Evolutionary conservation across 2,113 vertebrate genomes (phyloP).

Genomic region (Eudorcas thomsonii): DNA sequence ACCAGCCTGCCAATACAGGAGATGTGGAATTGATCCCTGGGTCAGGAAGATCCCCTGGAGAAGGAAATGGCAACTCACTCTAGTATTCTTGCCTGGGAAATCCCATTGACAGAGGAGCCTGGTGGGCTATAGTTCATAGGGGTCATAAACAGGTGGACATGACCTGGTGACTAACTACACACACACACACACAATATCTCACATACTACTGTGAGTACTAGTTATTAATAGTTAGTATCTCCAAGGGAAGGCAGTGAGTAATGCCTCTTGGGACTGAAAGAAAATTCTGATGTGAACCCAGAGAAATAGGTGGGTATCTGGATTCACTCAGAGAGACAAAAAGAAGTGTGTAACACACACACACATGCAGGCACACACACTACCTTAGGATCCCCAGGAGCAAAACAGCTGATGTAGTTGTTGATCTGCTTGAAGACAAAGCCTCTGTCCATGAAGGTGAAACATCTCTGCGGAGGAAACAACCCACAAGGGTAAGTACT

Average conservation of each 20-base stretch:
- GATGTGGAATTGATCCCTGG: not conserved
- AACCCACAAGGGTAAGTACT: not conserved
- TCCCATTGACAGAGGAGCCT: not conserved
- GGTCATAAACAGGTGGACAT: not conserved
- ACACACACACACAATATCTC: not conserved
- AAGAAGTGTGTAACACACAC: not conserved
- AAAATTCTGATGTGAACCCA: not conserved
- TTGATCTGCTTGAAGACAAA: slow-evolving; percentile 99
- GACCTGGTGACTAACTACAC: not conserved
- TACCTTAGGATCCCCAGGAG: slow-evolving; percentile 97
- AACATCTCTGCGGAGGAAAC: slow-evolving; percentile 88
- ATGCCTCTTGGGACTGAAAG: not conserved
- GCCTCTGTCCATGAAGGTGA: slow-evolving; percentile 98
- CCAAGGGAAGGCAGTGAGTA: not conserved
- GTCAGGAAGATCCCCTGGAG: not conserved
- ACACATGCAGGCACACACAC: not conserved
- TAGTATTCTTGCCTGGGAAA: not conserved
- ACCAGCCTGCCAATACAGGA: not conserved
- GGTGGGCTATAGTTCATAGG: not conserved
- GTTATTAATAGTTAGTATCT: not conserved
- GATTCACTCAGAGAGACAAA: not conserved
- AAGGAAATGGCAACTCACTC: not conserved
- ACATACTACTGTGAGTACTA: not conserved
- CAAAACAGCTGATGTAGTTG: slow-evolving; percentile 96
- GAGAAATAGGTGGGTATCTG: not conserved